These are phyloP conservation scores for Trichomalopsis sarcophagae DNA, from an alignment of 1,140 invertebrate species.

Conservation along the genomic window DNA sequence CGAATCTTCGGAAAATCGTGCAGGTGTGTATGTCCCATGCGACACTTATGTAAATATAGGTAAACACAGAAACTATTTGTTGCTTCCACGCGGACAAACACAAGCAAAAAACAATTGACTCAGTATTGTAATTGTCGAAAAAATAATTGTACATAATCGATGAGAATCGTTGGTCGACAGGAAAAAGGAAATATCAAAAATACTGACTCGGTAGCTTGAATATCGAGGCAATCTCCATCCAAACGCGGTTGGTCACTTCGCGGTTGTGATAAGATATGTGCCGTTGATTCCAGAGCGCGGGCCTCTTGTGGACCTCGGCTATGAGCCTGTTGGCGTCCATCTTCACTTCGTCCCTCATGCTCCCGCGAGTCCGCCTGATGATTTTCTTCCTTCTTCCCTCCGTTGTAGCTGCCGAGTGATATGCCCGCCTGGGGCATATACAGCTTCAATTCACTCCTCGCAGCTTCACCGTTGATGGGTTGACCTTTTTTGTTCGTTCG, in stretches of 20 bases:
- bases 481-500: neutral
- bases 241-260: slow-evolving; percentile 70
- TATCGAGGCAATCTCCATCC: slow-evolving; percentile 71
- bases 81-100: neutral
- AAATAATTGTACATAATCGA: neutral
- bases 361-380: slow-evolving; percentile 8
- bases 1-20: neutral
- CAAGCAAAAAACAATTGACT: neutral
- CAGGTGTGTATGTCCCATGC: neutral
- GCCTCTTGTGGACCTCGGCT: slow-evolving; percentile 71
- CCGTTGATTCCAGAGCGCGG: slow-evolving; percentile 71
- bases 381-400: slow-evolving; percentile 43
- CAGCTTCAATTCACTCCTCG: neutral
- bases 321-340: slow-evolving; percentile 73
- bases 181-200: neutral
- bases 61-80: neutral
- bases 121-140: neutral
- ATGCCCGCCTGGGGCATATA: slow-evolving; percentile 64
- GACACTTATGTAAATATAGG: neutral
- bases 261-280: slow-evolving; percentile 72
- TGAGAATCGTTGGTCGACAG: neutral
- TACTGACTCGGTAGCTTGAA: slow-evolving; percentile 71
- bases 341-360: slow-evolving; percentile 68
- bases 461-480: neutral
- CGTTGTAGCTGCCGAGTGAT: slow-evolving; percentile 61